phyloP scores from a whole-genome alignment of 2,113 vertebrate species.

The Muntiacus reevesi region DNA sequence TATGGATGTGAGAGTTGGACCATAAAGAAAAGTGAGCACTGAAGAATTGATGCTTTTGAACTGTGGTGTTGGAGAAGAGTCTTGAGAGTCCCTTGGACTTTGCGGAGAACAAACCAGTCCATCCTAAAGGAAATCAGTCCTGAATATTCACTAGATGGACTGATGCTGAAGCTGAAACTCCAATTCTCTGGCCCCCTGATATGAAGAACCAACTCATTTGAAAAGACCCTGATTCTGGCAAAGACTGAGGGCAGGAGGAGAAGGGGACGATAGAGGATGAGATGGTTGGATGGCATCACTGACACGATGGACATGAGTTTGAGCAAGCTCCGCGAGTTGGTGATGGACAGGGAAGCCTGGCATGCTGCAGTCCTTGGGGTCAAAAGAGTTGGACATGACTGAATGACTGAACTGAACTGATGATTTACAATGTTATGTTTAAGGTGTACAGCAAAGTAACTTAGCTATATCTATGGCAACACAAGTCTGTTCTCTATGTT shows the following conservation, averaged over 20 bases:
- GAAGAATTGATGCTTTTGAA: neutral
- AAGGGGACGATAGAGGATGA: neutral
- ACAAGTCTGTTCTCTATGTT: neutral
- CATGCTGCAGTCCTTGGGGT: neutral
- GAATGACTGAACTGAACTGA: neutral
- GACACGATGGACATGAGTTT: fast-evolving
- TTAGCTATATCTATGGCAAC: neutral
- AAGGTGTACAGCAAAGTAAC: neutral
- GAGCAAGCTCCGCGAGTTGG: neutral
- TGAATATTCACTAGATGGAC: neutral
- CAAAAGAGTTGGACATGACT: neutral
- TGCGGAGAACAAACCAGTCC: neutral
- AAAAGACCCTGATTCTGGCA: neutral
- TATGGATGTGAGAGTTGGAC: neutral
- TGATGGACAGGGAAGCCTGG: neutral
- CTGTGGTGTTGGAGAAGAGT: neutral
- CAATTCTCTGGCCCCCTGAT: neutral
- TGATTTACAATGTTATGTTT: neutral
- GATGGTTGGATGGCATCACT: neutral
- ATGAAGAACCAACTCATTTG: neutral
- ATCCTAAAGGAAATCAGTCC: neutral
- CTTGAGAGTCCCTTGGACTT: neutral
- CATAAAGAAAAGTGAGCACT: neutral
- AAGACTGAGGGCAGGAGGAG: neutral
- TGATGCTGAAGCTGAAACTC: neutral